phyloP scores from a whole-genome alignment of 2,113 vertebrate species.

The Epinephelus moara region DNA sequence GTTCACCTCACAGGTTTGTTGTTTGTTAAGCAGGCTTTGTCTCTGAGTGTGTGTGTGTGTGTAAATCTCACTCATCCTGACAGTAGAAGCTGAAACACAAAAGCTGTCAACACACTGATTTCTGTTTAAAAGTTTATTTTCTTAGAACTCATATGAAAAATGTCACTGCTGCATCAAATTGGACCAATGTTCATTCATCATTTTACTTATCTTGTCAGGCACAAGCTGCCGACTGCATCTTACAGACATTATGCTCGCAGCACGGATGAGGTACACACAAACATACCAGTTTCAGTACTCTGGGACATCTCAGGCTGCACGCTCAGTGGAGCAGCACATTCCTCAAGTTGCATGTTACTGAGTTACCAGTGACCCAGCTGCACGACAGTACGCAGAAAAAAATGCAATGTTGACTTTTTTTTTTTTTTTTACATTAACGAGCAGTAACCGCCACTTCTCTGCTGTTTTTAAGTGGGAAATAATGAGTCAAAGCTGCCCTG shows the following conservation, averaged over 20 bases:
- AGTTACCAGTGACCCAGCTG: constrained; percentile 52
- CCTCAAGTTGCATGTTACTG: constrained; percentile 59
- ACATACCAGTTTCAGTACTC: constrained; percentile 29
- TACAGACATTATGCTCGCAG: constrained; percentile 48
- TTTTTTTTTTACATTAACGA: constrained; percentile 13
- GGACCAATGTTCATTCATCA: constrained; percentile 28
- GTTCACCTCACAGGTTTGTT: constrained; percentile 31
- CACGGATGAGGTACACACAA: constrained; percentile 51
- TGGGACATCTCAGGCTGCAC: constrained; percentile 41
- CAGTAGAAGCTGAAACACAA: not conserved
- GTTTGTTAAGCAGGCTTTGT: constrained; percentile 20
- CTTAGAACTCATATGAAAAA: constrained; percentile 72
- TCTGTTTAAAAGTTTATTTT: constrained; percentile 75
- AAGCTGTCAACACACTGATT: constrained; percentile 7
- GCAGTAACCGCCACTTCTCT: constrained; percentile 36
- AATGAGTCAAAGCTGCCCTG: constrained; percentile 68
- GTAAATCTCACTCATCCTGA: constrained; percentile 25
- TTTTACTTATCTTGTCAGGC: constrained; percentile 38
- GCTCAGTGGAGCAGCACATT: constrained; percentile 63
- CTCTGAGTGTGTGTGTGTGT: constrained; percentile 24
- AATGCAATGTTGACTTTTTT: not conserved
- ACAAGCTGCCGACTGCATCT: constrained; percentile 48
- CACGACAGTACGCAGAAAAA: constrained; percentile 26
- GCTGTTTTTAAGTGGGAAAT: constrained; percentile 61
- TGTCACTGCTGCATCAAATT: constrained; percentile 37